Evolutionary conservation across 2,113 vertebrate species (phyloP).

Genomic region (Odocoileus hemionus): DNA sequence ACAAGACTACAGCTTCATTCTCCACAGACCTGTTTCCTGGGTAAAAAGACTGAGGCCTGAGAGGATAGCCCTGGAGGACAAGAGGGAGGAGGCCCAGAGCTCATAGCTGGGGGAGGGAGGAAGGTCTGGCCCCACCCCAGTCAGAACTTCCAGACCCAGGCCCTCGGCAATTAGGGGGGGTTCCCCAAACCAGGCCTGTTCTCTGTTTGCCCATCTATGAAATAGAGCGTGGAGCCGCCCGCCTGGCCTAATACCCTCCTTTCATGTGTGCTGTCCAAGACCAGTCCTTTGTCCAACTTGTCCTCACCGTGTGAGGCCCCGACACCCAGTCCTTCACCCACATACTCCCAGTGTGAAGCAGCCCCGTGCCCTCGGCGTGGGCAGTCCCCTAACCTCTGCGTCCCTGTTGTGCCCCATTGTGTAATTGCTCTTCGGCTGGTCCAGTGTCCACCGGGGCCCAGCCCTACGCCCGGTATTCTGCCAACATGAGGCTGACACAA

Average conservation of each 20-base stretch:
- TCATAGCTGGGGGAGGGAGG: neutral
- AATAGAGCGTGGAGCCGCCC: neutral
- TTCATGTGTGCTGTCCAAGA: neutral
- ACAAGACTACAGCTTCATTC: neutral
- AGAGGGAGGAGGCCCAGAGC: neutral
- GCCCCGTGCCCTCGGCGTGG: neutral
- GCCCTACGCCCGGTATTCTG: neutral
- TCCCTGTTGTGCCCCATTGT: neutral
- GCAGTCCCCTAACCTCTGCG: neutral
- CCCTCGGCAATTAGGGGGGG: fast-evolving
- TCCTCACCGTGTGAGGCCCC: neutral
- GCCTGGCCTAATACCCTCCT: neutral
- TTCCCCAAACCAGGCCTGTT: neutral
- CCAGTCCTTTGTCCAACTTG: neutral
- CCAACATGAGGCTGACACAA: constrained; percentile 1
- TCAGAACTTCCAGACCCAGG: neutral
- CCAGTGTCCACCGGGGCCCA: neutral
- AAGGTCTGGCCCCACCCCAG: neutral
- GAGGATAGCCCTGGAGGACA: neutral
- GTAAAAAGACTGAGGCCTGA: constrained; percentile 54
- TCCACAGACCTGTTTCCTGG: constrained; percentile 44
- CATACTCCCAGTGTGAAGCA: neutral
- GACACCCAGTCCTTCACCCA: neutral
- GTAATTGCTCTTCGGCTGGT: neutral
- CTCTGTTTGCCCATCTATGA: neutral